These are phyloP conservation scores for Ormyrus rosae DNA, from an alignment of 2,888 invertebrate species.

Conservation along the genomic window DNA sequence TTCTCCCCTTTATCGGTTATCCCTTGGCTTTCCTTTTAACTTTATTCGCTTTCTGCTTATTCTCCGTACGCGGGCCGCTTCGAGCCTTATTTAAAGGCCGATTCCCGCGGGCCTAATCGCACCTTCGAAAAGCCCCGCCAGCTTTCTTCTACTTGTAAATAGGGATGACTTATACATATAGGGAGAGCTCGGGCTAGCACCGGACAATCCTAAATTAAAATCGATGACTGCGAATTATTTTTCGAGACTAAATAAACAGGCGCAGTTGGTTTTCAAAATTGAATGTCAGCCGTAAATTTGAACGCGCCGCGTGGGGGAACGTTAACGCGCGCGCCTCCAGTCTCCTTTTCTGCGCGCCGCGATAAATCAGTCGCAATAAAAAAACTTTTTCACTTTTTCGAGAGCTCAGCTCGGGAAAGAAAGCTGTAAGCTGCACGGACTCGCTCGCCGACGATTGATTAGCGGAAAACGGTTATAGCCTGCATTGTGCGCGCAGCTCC, in stretches of 20 bases:
- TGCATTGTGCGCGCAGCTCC: conserved; percentile 26
- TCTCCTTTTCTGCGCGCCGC: no score
- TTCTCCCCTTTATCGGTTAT: conserved; percentile 14
- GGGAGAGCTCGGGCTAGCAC: conserved; percentile 7
- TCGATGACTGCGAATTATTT: conserved; percentile 51
- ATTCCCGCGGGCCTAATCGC: conserved; percentile 58
- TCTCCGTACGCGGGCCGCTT: conserved; percentile 13
- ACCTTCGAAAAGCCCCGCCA: background rate
- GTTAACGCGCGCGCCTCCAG: background rate
- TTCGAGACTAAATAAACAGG: conserved; percentile 49
- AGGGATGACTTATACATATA: conserved; percentile 42
- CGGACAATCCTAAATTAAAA: conserved; percentile 52
- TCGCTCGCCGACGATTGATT: conserved; percentile 67
- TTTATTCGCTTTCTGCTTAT: conserved; percentile 33
- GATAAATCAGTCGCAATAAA: no score
- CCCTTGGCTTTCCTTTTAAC: conserved; percentile 13
- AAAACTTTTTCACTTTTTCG: no score
- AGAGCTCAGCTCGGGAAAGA: no score
- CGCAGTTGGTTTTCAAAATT: conserved; percentile 52
- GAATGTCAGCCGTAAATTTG: conserved; percentile 52
- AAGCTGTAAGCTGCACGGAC: background rate
- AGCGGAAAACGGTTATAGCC: conserved; percentile 62
- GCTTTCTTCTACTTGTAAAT: conserved; percentile 40
- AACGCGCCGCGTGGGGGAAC: background rate
- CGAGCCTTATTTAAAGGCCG: conserved; percentile 33